A percentile compares a stretch with the other conserved stretches of the same genome.
Evolutionary conservation across 2,113 vertebrate genomes (phyloP).

Genomic region (Festucalex cinctus): DNA sequence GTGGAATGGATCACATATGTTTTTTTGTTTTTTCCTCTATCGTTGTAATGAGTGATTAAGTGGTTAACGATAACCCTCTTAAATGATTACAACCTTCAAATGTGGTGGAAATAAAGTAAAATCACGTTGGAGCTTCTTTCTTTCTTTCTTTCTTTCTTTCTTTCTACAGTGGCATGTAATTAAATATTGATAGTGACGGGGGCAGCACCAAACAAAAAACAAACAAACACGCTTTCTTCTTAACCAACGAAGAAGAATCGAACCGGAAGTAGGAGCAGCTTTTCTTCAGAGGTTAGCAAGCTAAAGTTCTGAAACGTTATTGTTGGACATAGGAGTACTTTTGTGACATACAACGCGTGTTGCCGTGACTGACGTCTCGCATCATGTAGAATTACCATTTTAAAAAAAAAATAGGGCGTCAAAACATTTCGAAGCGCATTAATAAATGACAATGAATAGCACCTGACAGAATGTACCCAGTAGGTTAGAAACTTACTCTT

Average conservation of each 20-base stretch:
- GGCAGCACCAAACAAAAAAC: neutral
- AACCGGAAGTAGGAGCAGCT: neutral
- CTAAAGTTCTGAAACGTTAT: no score
- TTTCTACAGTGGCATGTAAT: neutral
- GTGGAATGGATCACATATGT: conserved; percentile 51
- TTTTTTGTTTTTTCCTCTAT: conserved; percentile 36
- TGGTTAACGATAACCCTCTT: conserved; percentile 59
- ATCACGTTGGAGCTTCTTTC: neutral
- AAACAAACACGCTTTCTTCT: neutral
- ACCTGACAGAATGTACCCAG: no score
- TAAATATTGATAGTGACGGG: neutral
- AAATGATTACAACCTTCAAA: conserved; percentile 47
- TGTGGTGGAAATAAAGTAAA: neutral
- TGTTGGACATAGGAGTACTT: no score
- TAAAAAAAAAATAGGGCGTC: neutral
- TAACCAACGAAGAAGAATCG: neutral
- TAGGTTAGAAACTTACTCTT: no score
- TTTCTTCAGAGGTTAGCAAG: neutral
- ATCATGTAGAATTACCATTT: neutral
- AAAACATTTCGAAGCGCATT: neutral
- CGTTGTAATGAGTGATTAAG: conserved; percentile 60
- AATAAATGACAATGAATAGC: neutral
- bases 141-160: neutral
- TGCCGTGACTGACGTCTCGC: neutral
- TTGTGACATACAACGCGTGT: neutral